These are phyloP conservation scores for Dasypogon diadema DNA, from an alignment of 2,888 invertebrate species.

Conservation along the genomic window DNA sequence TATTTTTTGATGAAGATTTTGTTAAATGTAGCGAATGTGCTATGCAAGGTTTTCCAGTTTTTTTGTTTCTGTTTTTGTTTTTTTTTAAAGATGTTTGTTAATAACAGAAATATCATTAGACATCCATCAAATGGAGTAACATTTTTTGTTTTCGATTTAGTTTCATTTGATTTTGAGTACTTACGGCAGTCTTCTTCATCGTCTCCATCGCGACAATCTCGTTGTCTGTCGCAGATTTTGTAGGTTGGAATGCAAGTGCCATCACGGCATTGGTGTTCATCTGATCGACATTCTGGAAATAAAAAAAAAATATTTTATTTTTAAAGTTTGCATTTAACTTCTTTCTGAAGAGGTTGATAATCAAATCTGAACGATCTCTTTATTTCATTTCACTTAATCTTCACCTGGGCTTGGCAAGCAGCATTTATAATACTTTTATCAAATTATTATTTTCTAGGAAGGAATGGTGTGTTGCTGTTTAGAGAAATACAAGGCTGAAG, in stretches of 20 bases:
- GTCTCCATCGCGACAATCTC: slow-evolving; percentile 73
- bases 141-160: slow-evolving; percentile 43
- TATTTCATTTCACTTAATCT: too few relatives aligned
- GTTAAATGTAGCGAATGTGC: too few relatives aligned
- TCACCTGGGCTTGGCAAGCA: too few relatives aligned
- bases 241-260: slow-evolving; percentile 72
- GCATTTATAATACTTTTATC: too few relatives aligned
- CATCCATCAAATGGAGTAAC: too few relatives aligned
- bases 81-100: not conserved
- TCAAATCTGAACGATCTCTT: too few relatives aligned
- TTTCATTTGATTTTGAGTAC: slow-evolving; percentile 59
- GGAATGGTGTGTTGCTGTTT: too few relatives aligned
- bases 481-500: too few relatives aligned
- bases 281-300: slow-evolving; percentile 70
- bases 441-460: too few relatives aligned
- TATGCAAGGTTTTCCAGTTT: slow-evolving; percentile 39
- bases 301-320: too few relatives aligned
- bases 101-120: slow-evolving; percentile 2
- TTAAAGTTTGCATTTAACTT: not conserved
- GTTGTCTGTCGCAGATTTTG: slow-evolving; percentile 70
- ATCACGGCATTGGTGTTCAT: slow-evolving; percentile 74
- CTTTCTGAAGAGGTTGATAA: too few relatives aligned
- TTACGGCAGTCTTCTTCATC: slow-evolving; percentile 72
- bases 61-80: slow-evolving; percentile 4
- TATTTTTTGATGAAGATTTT: too few relatives aligned